Base-by-base conservation (phyloP, 2,113 vertebrate species). In the Oceanodroma tethys region DNA sequence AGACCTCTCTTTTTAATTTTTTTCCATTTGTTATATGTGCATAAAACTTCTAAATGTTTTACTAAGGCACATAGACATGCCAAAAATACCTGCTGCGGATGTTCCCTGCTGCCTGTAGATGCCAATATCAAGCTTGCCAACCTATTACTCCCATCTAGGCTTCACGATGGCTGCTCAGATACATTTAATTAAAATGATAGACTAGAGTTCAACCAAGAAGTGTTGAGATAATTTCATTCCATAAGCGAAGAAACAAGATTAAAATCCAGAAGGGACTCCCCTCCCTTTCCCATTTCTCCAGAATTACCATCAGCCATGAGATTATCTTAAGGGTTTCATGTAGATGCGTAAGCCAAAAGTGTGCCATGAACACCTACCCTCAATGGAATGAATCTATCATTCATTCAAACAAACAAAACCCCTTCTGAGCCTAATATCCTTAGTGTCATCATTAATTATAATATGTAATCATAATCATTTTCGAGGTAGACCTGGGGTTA, bases 381-480 rank as follows among this genome's bases (percentile, higher is more conserved):
- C 62, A 91, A 93, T 43, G 56, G 83, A 89, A 76, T 3, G 73
- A 74, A 81, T 74, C 83, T 72, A 70, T 94, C 59, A 47, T 36
- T 93, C 83, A 86, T 47, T 91, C 76, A 78, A 76, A 88, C 66
- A 95, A 97, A 91, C 68, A 91, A 93, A 96, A 72, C 81, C 81
- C 90, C 85, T 94, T 93, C 83, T 80, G 95, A 97, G 95, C 84
- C 81, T 96, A 95, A 96, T 82, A 91, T 95, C 91, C 76, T 95
- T 96, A 92, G 78, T 87, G 96, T 94, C 94, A 80, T 83, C 42
- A 0, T 92, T 95, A 94, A 95, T 96, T 97, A 86, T 81, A 68
- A 88, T 87, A 90, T 70, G 92, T 32, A 91, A 93, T 87, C 81
- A 23, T 95, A 95, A 97, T 80, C 1, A 80, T 96, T 96, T 90